Conservation (phyloP, 2,888 invertebrate species). For the Cheilosia vulpina region DNA sequence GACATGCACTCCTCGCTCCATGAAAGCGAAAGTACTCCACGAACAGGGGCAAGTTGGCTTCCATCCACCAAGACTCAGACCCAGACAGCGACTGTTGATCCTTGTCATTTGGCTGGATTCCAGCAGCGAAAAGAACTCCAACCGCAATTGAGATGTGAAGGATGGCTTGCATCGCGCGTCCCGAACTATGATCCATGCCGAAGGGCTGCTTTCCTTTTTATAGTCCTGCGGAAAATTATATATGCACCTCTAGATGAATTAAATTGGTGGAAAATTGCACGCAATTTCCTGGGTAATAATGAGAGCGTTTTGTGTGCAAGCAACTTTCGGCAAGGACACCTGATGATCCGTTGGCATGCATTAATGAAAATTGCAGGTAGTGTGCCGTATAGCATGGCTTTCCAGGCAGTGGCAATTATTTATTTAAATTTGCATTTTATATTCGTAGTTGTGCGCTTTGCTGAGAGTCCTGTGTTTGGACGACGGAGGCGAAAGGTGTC, state of each 20-base stretch:
- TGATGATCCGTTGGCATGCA: constrained; percentile 41
- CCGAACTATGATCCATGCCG: not conserved
- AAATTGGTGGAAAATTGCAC: constrained; percentile 69
- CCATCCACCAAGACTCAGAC: constrained; percentile 31
- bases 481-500: constrained; percentile 6
- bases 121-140: constrained; percentile 31
- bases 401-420: constrained; percentile 46
- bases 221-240: constrained; percentile 24
- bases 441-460: constrained; percentile 9
- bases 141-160: constrained; percentile 30
- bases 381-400: constrained; percentile 10
- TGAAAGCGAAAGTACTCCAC: constrained; percentile 80
- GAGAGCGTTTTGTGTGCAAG: constrained; percentile 32
- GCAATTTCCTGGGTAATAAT: constrained; percentile 64
- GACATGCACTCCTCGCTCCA: constrained; percentile 79
- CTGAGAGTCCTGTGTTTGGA: constrained; percentile 8
- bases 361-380: constrained; percentile 35
- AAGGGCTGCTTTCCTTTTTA: constrained; percentile 30
- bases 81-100: constrained; percentile 51
- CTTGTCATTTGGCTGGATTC: constrained; percentile 46
- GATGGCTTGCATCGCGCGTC: constrained; percentile 29
- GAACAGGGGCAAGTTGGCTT: constrained; percentile 73
- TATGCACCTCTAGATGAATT: constrained; percentile 22
- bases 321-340: constrained; percentile 29
- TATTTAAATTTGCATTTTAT: constrained; percentile 54